Evolutionary conservation across 2,888 invertebrate genomes (phyloP), one percentile per base, ranked within the genome.

Genomic region (Stratiomys singularior): DNA sequence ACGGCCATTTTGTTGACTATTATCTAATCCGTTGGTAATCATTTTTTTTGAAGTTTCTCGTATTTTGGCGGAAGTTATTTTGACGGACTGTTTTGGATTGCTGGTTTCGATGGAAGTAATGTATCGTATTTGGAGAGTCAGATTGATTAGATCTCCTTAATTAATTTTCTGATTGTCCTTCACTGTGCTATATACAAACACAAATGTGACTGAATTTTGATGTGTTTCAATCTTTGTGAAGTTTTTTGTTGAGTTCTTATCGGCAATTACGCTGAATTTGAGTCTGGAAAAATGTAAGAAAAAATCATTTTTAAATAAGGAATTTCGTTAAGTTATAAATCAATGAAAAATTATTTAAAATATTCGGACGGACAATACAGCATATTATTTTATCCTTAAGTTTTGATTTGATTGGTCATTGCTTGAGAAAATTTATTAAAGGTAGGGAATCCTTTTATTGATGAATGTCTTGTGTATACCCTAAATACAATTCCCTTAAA

Each of bases 11-110:
- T 83, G 83, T 79, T 83, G 83, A 56, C 80, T 81, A 79, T 81
- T 81, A 60, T 83, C 83, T 76, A 83, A 80, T 64, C 83, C 83
- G 81, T 83, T 83, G 74, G 82, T 81, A 79, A 83, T 83, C 83
- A 83, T 83, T 76, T 77, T 78, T 25, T 60, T 74, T 46, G 69
- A 47, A n/a, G 74, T 58, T 13, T 58, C 60, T 21, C 30, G 23
- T 30, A 74, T 30, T 64, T 47, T 76, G 13, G 76, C 23, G 76
- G 47, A 64, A 63, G 76, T 63, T 47, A 63, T 64, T 63, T 23
- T 64, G 28, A 21, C 37, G 25, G 27, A n/a, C 25, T 71, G 11
- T 13, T 23, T 60, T 23, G 25, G 23, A 52, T 52, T 4, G 15
- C 52, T 52, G 52, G 52, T 52, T 52, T 52, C 18, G 52, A 18